Conservation (phyloP, 2,113 vertebrate genomes). For the Ibidorhyncha struthersii region DNA sequence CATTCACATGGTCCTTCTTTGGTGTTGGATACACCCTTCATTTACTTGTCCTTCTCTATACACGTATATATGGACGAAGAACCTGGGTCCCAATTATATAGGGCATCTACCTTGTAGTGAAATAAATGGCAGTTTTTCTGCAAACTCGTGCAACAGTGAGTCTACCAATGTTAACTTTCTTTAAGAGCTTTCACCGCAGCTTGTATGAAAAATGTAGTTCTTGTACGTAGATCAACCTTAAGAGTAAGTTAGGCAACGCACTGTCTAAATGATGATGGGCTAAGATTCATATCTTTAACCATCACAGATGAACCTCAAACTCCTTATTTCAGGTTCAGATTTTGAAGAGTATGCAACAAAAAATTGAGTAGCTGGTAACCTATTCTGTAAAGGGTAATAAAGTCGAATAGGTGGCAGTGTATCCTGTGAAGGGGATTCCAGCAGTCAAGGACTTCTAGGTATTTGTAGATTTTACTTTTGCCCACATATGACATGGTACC, state of each 20-base stretch:
- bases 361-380: not conserved
- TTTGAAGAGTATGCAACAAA: not conserved
- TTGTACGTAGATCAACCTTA: not conserved
- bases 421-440: not conserved
- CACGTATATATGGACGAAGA: not conserved
- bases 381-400: not conserved
- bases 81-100: not conserved
- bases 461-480: not conserved
- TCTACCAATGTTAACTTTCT: not conserved
- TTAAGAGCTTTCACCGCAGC: not conserved
- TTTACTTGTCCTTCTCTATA: not conserved
- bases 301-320: not conserved
- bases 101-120: not conserved
- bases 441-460: not conserved
- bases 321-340: not conserved
- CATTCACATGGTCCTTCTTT: not conserved
- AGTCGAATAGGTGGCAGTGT: not conserved
- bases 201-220: not conserved
- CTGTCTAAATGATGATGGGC: not conserved
- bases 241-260: not conserved
- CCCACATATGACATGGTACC: accelerated
- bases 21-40: not conserved
- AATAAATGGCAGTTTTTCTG: not conserved
- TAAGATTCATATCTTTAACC: not conserved
- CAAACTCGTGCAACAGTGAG: not conserved